Evolutionary conservation across 1,140 invertebrate genomes (phyloP).

Genomic region (Drosophila sulfurigaster): DNA sequence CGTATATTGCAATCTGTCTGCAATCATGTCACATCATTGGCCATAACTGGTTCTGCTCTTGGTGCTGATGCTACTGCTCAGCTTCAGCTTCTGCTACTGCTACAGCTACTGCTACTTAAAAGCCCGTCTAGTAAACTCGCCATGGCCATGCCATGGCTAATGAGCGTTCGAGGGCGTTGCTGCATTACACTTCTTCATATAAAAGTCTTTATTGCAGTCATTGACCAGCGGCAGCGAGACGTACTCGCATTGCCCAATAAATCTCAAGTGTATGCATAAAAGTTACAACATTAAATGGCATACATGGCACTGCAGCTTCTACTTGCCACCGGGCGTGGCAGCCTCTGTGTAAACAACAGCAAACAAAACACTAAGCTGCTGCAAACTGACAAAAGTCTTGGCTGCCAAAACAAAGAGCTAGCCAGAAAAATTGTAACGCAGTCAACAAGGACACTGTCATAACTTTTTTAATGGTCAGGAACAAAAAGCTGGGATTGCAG

Average conservation of each 20-base stretch:
- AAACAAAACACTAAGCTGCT: constrained; percentile 27
- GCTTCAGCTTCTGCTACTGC: constrained; percentile 5
- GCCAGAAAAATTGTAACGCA: constrained; percentile 67
- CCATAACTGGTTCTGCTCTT: constrained; percentile 72
- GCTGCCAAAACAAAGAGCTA: constrained; percentile 17
- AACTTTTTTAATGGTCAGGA: constrained; percentile 77
- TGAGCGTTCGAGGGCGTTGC: constrained; percentile 73
- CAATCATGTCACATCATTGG: constrained; percentile 84
- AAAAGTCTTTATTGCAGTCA: constrained; percentile 61
- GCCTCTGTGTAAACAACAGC: constrained; percentile 48
- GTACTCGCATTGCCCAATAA: constrained; percentile 48
- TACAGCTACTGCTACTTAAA: constrained; percentile 21
- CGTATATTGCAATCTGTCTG: constrained; percentile 83
- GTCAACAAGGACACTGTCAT: constrained; percentile 81
- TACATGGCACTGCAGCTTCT: constrained; percentile 21
- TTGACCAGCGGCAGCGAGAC: constrained; percentile 17
- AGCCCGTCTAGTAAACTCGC: constrained; percentile 31
- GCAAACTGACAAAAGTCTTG: constrained; percentile 61
- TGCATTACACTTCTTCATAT: constrained; percentile 41
- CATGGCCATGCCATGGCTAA: constrained; percentile 50
- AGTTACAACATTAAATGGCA: constrained; percentile 68
- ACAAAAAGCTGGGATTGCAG: neutral
- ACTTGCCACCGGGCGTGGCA: constrained; percentile 12
- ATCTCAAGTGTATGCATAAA: constrained; percentile 77
- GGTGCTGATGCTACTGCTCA: constrained; percentile 6